These are phyloP conservation scores for Merodon equestris DNA, from an alignment of 2,888 invertebrate genomes.

Conservation along the genomic window DNA sequence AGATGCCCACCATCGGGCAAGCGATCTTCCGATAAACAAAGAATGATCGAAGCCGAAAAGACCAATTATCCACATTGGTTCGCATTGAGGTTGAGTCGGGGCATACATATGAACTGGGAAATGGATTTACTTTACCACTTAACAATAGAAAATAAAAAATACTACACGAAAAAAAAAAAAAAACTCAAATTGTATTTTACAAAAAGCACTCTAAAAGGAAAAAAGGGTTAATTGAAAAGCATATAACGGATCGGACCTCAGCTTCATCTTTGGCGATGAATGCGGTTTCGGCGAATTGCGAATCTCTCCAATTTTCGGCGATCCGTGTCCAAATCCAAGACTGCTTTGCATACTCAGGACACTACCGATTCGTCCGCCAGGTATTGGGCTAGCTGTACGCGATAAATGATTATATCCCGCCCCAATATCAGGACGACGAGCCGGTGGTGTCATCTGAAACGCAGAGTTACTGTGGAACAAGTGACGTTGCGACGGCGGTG, in stretches of 20 bases:
- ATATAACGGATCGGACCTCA: constrained; percentile 82
- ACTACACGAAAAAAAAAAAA: not conserved
- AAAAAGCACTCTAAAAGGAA: constrained; percentile 23
- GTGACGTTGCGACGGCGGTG: constrained; percentile 84
- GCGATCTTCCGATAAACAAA: too few species aligned
- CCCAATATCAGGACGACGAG: constrained; percentile 81
- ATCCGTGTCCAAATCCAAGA: constrained; percentile 78
- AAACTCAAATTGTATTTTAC: too few species aligned
- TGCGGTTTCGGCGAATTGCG: constrained; percentile 84
- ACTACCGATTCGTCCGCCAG: constrained; percentile 81
- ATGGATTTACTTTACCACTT: too few species aligned
- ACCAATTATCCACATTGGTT: too few species aligned
- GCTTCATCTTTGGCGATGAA: constrained; percentile 94
- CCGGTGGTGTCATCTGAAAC: constrained; percentile 85
- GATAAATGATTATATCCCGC: constrained; percentile 71
- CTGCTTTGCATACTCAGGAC: constrained; percentile 82
- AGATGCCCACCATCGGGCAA: too few species aligned
- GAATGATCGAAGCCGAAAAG: too few species aligned
- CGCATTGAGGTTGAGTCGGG: too few species aligned
- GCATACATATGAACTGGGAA: too few species aligned
- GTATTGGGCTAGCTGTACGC: constrained; percentile 81
- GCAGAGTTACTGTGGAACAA: constrained; percentile 82
- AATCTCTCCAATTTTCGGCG: constrained; percentile 81
- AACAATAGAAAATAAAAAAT: too few species aligned
- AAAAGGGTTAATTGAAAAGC: constrained; percentile 5